phyloP scores from a whole-genome alignment of 2,797 vertebrate genomes.

The Rhincodon typus region DNA sequence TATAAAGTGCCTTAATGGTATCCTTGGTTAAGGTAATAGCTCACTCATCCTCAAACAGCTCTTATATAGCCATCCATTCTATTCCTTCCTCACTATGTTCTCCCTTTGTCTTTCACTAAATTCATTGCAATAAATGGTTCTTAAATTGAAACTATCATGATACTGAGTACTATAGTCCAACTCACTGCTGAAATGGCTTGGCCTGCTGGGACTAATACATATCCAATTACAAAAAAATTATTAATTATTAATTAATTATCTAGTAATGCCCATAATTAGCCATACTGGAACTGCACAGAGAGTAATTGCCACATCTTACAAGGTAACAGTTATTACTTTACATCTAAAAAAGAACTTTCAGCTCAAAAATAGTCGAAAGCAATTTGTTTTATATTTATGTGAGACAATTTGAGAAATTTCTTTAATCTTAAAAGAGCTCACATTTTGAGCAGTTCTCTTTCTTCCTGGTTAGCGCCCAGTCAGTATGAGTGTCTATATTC shows the following conservation, averaged over 20 bases:
- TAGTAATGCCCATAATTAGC: not conserved
- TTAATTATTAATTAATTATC: not conserved
- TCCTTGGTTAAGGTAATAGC: not conserved
- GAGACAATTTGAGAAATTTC: no score
- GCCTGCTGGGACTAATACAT: not conserved
- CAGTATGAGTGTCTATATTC: no score
- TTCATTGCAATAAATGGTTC: not conserved
- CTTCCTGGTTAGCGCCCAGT: no score
- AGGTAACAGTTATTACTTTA: not conserved
- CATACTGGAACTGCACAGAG: not conserved
- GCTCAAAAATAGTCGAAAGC: no score
- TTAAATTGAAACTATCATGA: not conserved
- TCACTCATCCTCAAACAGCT: not conserved
- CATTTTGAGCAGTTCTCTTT: no score
- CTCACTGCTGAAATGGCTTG: not conserved
- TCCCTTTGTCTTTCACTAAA: not conserved
- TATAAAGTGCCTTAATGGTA: not conserved
- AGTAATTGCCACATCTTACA: not conserved
- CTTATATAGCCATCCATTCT: not conserved
- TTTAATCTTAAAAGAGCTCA: no score
- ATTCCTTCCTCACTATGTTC: not conserved
- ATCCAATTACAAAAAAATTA: not conserved
- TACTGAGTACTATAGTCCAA: not conserved
- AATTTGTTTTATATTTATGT: no score
- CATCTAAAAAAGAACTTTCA: no score